Conservation (phyloP, 2,888 invertebrate genomes). For the Agriopis leucophaearia region DNA sequence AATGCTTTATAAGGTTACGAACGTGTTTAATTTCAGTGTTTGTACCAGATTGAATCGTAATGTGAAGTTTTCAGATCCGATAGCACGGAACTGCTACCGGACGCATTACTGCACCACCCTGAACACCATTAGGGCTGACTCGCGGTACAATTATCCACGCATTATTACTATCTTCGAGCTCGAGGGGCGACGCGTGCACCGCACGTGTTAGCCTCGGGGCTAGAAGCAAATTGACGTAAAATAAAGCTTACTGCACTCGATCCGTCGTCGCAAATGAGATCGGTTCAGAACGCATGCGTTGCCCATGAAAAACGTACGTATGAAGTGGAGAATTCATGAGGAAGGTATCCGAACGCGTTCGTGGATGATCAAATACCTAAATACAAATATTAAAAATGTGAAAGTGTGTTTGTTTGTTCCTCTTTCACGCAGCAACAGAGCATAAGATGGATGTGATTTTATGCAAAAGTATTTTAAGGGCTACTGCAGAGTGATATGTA, state of each 20-base stretch:
- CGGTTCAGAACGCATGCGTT: not conserved
- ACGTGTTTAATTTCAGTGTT: not conserved
- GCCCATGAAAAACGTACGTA: too few species aligned
- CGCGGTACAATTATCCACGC: constrained; percentile 17
- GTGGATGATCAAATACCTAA: too few species aligned
- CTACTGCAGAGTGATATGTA: too few species aligned
- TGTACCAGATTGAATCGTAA: not conserved
- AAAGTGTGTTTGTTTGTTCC: too few species aligned
- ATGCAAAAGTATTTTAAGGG: too few species aligned
- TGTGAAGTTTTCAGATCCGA: not conserved
- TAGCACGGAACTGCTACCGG: not conserved
- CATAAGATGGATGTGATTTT: too few species aligned
- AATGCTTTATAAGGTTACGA: too few species aligned
- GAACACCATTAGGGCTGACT: constrained; percentile 23
- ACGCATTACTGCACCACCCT: constrained; percentile 7
- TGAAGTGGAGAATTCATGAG: too few species aligned
- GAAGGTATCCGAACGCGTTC: too few species aligned
- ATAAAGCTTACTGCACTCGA: not conserved
- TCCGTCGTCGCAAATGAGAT: constrained; percentile 2
- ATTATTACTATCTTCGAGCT: constrained; percentile 15
- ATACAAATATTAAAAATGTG: too few species aligned
- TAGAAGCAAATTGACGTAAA: constrained; percentile 24
- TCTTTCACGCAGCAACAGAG: too few species aligned
- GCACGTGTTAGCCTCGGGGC: constrained; percentile 17
- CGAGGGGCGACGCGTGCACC: constrained; percentile 13